These are phyloP conservation scores for Pilophorus perplexus DNA, from an alignment of 2,888 invertebrate genomes.

Conservation along the genomic window DNA sequence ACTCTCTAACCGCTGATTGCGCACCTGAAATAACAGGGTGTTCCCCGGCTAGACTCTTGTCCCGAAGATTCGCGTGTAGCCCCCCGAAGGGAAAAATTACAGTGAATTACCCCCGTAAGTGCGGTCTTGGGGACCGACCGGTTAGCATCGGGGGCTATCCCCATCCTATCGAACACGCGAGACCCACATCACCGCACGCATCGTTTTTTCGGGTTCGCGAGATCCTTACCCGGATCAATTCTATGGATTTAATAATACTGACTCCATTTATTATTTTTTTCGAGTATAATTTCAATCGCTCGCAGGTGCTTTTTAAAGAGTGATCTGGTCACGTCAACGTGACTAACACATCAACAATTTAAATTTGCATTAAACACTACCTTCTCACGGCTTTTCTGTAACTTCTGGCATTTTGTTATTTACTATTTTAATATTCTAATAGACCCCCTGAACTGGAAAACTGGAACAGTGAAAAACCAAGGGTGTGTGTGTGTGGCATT, in stretches of 20 bases:
- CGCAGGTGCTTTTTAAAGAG: too few species aligned
- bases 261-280: too few species aligned
- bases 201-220: conserved; percentile 11
- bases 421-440: too few species aligned
- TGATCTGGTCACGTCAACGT: too few species aligned
- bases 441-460: too few species aligned
- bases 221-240: conserved; percentile 33
- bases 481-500: too few species aligned
- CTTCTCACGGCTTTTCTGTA: too few species aligned
- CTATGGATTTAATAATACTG: not conserved
- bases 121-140: conserved; percentile 18
- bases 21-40: conserved; percentile 37
- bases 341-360: too few species aligned
- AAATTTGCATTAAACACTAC: too few species aligned
- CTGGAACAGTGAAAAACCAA: too few species aligned
- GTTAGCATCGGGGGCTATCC: conserved; percentile 33
- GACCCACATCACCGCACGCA: conserved; percentile 16
- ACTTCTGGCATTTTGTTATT: too few species aligned
- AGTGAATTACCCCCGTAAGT: conserved; percentile 41
- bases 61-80: conserved; percentile 38
- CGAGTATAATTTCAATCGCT: too few species aligned
- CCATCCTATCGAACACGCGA: conserved; percentile 33
- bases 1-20: conserved; percentile 31
- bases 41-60: conserved; percentile 16
- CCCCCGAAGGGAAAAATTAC: conserved; percentile 35